phyloP scores from a whole-genome alignment of 2,888 invertebrate species.

The Gandaritis pyraliata region DNA sequence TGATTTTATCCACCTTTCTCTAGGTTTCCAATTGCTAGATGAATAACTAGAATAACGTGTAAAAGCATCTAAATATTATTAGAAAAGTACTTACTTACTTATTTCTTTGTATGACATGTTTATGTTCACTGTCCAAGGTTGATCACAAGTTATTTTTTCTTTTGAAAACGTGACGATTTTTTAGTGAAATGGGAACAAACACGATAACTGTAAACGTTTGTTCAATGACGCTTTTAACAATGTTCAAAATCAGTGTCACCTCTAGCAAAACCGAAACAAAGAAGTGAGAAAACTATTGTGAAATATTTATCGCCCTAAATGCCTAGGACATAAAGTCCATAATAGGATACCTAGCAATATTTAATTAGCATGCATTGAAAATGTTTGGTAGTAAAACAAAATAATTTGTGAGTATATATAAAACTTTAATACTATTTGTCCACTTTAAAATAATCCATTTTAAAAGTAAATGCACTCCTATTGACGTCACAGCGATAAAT shows the following conservation, averaged over 20 bases:
- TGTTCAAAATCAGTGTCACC: conserved; percentile 14
- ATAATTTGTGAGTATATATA: conserved; percentile 53
- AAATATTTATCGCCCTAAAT: too few species aligned
- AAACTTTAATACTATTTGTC: conserved; percentile 79
- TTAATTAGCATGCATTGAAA: too few species aligned
- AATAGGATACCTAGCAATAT: too few species aligned
- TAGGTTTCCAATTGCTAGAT: too few species aligned
- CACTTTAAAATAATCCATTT: conserved; percentile 58
- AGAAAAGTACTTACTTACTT: too few species aligned
- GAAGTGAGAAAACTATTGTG: neutral
- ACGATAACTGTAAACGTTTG: conserved; percentile 20
- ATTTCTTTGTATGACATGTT: too few species aligned
- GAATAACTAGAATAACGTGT: too few species aligned
- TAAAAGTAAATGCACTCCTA: conserved; percentile 61
- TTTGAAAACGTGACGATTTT: neutral
- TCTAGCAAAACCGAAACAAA: conserved; percentile 6
- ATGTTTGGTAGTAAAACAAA: conserved; percentile 48
- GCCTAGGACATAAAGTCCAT: too few species aligned
- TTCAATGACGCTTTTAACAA: conserved; percentile 5
- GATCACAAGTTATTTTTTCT: too few species aligned
- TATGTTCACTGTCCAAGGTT: too few species aligned
- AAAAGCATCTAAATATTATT: too few species aligned
- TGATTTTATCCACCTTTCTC: too few species aligned
- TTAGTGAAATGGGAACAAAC: conserved; percentile 18
- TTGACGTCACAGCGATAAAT: conserved; percentile 50